Base-by-base conservation (phyloP, 1,140 invertebrate genomes). In the Heliothis subflexa region DNA sequence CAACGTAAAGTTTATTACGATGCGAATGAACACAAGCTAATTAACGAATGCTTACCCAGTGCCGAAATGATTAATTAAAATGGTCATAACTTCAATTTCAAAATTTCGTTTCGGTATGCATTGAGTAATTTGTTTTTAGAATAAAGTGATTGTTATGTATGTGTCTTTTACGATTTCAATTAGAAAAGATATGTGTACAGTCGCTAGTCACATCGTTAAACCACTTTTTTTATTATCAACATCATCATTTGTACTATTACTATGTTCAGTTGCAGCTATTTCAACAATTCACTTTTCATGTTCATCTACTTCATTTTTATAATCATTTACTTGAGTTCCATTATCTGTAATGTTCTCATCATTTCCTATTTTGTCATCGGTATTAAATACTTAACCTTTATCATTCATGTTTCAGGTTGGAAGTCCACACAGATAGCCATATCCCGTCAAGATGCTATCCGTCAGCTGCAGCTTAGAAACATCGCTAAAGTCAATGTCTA, bases 371-470 rank as follows among this genome's bases (percentile, higher is more conserved):
- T 14, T 25, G 0, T 70, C 33, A 25, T 25, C 4, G 2, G 12
- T 70, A 14, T 52, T 12, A 14, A 7, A 16, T 45, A 40, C 33
- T 72, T 45, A 45, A 52, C 28, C 21, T 33, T 16, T 28, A 54
- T 50, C 28, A 66, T 72, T 74, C 59, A 0, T 14, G 55, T 74
- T 79, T 74, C 83, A 90, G 89, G 82, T 52, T 89, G 84, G 83
- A 83, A 83, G 18, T 86, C 87, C 1, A 87, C 89, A 2, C 86
- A 93, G 70, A 85, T 91, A 25, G 92, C 92, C 18, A 85, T 88
- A 70, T 94, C 92, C 10, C 89, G 90, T n/a, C 88, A 91, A 80
- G 92, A 94, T 52, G 92, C 92, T 3, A 90, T 94, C 13, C 85
- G 87, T n/a, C 90, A 91, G 50, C 78, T 93, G 52, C 84, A 89